These are phyloP conservation scores for Drosophila lacicola DNA, from an alignment of 2,888 invertebrate species.

Conservation along the genomic window DNA sequence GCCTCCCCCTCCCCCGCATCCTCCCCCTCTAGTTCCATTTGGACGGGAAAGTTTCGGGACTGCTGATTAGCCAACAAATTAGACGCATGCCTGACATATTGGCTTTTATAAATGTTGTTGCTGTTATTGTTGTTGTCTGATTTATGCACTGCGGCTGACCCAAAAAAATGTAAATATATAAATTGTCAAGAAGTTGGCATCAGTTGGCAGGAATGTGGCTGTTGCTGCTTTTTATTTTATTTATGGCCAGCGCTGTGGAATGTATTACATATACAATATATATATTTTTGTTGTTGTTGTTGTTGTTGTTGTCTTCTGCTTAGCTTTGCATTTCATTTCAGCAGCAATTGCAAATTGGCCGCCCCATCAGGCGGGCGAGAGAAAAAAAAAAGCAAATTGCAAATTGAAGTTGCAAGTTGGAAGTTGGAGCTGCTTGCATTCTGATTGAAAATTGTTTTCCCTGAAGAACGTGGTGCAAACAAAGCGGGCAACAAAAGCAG, in stretches of 20 bases:
- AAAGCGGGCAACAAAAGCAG: conserved; percentile 27
- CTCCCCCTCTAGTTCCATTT: conserved; percentile 50
- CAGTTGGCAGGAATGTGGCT: conserved; percentile 52
- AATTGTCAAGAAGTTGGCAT: conserved; percentile 51
- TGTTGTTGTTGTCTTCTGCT: conserved; percentile 34
- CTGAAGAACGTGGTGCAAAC: conserved; percentile 68
- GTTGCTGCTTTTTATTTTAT: conserved; percentile 41
- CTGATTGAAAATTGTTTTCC: conserved; percentile 79
- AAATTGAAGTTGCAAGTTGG: conserved; percentile 40
- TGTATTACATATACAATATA: conserved; percentile 15
- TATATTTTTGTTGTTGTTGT: conserved; percentile 9
- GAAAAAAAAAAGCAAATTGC: conserved; percentile 39
- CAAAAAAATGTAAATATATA: conserved; percentile 62
- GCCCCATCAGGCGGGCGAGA: conserved; percentile 8
- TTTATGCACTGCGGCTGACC: conserved; percentile 74
- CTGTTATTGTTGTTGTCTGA: conserved; percentile 44
- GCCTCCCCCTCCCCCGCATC: conserved; percentile 25
- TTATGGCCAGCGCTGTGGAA: conserved; percentile 46
- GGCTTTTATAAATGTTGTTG: conserved; percentile 61
- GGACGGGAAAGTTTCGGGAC: conserved; percentile 44
- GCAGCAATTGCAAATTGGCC: conserved; percentile 69
- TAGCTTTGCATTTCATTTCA: conserved; percentile 73
- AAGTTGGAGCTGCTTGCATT: conserved; percentile 38
- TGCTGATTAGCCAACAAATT: conserved; percentile 80
- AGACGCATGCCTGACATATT: conserved; percentile 75